phyloP scores from a whole-genome alignment of 1,140 invertebrate species.

The Notospermus geniculatus region DNA sequence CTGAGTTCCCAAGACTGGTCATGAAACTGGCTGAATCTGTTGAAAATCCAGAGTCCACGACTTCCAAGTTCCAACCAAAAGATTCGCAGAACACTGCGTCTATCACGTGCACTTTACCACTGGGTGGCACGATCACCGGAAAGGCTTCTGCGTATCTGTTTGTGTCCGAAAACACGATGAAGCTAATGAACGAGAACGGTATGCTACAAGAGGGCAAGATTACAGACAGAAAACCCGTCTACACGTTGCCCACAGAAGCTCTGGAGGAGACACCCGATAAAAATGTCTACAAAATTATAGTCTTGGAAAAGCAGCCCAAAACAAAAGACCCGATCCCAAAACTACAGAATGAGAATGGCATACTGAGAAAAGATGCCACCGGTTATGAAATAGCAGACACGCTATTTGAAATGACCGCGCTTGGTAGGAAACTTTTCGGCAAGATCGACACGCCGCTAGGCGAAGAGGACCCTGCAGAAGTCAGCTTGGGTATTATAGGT shows the following conservation, averaged over 20 bases:
- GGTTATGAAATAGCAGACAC: constrained; percentile 1
- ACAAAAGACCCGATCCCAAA: constrained; percentile 5
- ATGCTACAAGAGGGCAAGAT: neutral
- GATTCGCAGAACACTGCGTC: neutral
- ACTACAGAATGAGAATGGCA: constrained; percentile 1
- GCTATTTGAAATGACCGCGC: constrained; percentile 8
- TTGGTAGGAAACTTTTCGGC: neutral
- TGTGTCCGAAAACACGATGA: constrained; percentile 8
- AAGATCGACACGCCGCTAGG: constrained; percentile 1
- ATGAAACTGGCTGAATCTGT: constrained; percentile 5
- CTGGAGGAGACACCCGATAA: neutral
- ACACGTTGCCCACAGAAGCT: constrained; percentile 7
- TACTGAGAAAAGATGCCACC: constrained; percentile 1
- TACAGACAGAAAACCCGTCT: neutral
- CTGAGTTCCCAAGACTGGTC: constrained; percentile 7
- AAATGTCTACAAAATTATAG: constrained; percentile 6
- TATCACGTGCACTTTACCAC: constrained; percentile 2
- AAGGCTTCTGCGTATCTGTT: constrained; percentile 2
- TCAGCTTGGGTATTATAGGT: constrained; percentile 3
- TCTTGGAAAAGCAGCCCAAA: constrained; percentile 8
- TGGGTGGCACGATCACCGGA: neutral
- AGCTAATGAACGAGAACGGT: neutral
- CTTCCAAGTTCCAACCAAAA: neutral
- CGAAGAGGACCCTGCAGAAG: neutral
- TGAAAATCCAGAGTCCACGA: constrained; percentile 4